Evolutionary conservation across 2,797 vertebrate genomes (phyloP).

Genomic region (Echeneis naucrates): DNA sequence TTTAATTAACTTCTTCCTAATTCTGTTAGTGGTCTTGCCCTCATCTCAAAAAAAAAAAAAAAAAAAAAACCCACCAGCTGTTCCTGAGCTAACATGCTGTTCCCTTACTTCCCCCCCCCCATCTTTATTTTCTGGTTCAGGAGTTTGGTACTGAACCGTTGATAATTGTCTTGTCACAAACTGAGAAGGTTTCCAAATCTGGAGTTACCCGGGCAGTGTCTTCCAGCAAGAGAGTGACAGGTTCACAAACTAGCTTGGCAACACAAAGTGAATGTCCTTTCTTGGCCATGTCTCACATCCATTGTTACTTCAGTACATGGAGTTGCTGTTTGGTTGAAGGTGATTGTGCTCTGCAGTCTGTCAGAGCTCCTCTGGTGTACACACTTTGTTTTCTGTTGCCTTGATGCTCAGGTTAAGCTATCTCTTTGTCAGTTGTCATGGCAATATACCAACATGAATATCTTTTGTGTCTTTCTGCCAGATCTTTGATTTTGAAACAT

Average conservation of each 20-base stretch:
- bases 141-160: not conserved
- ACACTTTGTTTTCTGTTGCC: not conserved
- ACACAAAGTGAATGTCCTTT: not conserved
- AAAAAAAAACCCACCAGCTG: conserved; percentile 11
- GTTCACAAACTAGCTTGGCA: not conserved
- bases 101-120: not conserved
- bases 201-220: not conserved
- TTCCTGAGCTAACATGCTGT: not conserved
- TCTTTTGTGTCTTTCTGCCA: not conserved
- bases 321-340: conserved; percentile 12
- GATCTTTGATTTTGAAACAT: not conserved
- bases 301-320: not conserved
- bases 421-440: conserved; percentile 15
- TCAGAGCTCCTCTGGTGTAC: conserved; percentile 2
- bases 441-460: not conserved
- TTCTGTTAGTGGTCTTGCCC: conserved; percentile 10
- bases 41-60: conserved; percentile 11
- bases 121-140: not conserved
- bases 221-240: conserved; percentile 29
- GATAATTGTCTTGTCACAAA: conserved; percentile 14
- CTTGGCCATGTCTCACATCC: conserved; percentile 8
- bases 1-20: conserved; percentile 41
- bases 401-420: not conserved
- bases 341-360: not conserved
- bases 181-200: conserved; percentile 19